Conservation (phyloP, 2,888 invertebrate species). For the Tineola bisselliella region DNA sequence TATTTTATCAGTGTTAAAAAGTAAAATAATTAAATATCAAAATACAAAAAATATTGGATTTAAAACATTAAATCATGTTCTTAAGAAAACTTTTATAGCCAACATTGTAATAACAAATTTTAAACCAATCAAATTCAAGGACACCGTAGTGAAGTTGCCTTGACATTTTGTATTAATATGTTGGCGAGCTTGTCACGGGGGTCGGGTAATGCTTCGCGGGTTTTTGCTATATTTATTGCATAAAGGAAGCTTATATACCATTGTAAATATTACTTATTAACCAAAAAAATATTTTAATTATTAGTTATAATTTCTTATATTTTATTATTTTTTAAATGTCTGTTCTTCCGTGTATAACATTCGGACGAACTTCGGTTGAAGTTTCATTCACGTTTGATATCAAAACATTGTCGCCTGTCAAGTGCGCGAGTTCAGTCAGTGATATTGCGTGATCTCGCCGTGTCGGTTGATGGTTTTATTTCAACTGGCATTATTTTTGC, state of each 20-base stretch:
- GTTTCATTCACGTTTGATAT: constrained; percentile 26
- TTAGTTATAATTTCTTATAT: not conserved
- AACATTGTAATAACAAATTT: not conserved
- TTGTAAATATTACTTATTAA: too few species aligned
- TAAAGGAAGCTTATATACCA: too few species aligned
- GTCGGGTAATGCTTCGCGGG: not conserved
- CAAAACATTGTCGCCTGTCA: constrained; percentile 16
- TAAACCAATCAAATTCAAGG: not conserved
- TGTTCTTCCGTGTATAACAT: not conserved
- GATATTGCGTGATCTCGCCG: constrained; percentile 14
- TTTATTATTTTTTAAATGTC: not conserved
- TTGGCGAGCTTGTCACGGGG: not conserved
- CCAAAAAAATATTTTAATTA: not conserved
- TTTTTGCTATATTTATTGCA: not conserved
- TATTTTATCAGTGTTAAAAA: too few species aligned
- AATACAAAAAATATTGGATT: too few species aligned
- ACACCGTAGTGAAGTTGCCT: not conserved
- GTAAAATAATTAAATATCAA: too few species aligned
- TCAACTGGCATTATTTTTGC: not conserved
- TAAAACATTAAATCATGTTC: too few species aligned
- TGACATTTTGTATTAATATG: not conserved
- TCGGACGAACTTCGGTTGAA: constrained; percentile 26
- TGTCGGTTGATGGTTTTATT: constrained; percentile 16
- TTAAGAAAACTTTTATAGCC: too few species aligned
- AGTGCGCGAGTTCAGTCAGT: not conserved